Evolutionary conservation across 2,113 vertebrate species (phyloP).

Genomic region (Phylloscopus whistleri): DNA sequence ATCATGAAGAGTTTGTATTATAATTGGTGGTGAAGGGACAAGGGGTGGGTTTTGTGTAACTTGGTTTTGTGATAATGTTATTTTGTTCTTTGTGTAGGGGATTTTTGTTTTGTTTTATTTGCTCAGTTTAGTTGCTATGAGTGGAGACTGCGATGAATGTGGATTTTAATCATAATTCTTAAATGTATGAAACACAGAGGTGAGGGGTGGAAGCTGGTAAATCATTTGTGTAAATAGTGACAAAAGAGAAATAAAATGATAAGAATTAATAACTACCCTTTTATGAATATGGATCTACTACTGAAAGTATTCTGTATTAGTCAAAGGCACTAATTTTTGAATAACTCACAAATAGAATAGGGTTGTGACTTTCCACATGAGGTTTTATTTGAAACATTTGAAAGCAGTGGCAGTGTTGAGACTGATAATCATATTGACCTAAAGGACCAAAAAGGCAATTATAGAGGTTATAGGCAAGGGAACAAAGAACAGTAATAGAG

Average conservation of each 20-base stretch:
- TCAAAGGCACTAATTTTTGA: neutral
- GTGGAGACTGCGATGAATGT: neutral
- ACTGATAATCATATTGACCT: neutral
- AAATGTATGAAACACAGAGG: neutral
- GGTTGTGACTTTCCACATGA: neutral
- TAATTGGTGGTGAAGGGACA: neutral
- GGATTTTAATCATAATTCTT: neutral
- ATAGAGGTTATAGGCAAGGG: neutral
- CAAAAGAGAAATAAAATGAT: neutral
- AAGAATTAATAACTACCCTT: neutral
- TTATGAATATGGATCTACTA: neutral
- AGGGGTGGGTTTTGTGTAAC: neutral
- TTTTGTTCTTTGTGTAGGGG: neutral
- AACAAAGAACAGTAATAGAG: constrained; percentile 31
- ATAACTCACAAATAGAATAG: neutral
- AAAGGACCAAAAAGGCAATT: neutral
- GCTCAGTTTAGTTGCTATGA: neutral
- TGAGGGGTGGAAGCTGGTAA: neutral
- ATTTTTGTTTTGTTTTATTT: neutral
- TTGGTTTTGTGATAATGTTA: neutral
- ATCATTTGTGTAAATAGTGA: neutral
- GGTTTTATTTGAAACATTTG: neutral
- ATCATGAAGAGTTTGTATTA: neutral
- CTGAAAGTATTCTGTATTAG: neutral
- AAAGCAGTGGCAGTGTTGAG: neutral